Conservation (phyloP, 1,140 invertebrate species). For the Magallana angulata region DNA sequence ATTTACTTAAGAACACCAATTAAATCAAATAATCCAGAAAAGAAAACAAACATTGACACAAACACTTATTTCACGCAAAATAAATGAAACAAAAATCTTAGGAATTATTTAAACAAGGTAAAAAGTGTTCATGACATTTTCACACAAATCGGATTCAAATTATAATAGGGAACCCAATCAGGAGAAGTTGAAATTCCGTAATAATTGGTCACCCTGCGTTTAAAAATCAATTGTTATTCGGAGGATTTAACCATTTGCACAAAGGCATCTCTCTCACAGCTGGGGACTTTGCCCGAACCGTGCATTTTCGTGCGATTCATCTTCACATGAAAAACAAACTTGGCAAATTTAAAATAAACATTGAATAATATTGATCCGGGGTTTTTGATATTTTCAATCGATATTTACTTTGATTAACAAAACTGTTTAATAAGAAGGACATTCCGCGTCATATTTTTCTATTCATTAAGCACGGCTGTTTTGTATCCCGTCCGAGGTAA, state of each 20-base stretch:
- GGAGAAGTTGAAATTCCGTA: conserved; percentile 1
- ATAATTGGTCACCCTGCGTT: conserved; percentile 21
- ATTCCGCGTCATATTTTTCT: conserved; percentile 28
- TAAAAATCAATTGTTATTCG: conserved; percentile 30
- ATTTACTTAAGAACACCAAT: conserved; percentile 36
- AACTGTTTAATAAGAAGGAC: conserved; percentile 35
- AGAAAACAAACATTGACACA: conserved; percentile 44
- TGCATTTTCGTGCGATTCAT: conserved; percentile 1
- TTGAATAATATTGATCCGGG: conserved; percentile 40
- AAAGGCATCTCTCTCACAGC: conserved; percentile 21
- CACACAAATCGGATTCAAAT: conserved; percentile 34
- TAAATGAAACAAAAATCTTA: conserved; percentile 47
- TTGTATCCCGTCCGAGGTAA: neutral
- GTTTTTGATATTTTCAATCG: conserved; percentile 46
- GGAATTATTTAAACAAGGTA: conserved; percentile 37
- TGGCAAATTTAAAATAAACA: conserved; percentile 48
- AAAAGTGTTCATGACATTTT: conserved; percentile 42
- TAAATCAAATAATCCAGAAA: conserved; percentile 35
- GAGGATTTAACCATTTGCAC: neutral
- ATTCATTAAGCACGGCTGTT: conserved; percentile 5
- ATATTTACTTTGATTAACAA: conserved; percentile 47
- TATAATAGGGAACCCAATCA: conserved; percentile 28
- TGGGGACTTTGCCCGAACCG: conserved; percentile 11
- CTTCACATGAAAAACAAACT: conserved; percentile 41
- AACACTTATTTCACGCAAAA: conserved; percentile 37